Conservation (phyloP, 2,113 vertebrate species). For the Crotophaga sulcirostris region DNA sequence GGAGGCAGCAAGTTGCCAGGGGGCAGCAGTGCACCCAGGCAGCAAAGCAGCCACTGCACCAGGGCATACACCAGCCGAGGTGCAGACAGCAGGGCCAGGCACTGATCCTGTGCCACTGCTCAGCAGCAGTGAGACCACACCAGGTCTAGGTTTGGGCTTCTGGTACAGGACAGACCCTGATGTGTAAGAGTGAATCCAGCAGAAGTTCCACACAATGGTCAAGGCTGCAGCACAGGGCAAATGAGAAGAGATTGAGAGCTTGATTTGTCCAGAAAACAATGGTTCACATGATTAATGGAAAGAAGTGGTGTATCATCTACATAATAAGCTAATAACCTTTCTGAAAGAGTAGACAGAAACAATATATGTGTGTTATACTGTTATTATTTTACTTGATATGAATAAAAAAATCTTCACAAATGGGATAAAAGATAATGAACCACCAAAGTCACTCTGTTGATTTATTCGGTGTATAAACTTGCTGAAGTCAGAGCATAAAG, state of each 20-base stretch:
- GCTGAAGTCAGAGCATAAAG: neutral
- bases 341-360: neutral
- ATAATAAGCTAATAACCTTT: neutral
- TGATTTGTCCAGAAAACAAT: neutral
- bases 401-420: neutral
- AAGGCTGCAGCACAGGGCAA: neutral
- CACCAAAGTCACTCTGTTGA: neutral
- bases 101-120: accelerated
- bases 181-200: neutral
- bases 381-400: neutral
- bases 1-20: neutral
- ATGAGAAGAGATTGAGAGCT: neutral
- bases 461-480: neutral
- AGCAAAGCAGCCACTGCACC: neutral
- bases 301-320: neutral
- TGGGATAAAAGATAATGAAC: neutral
- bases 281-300: neutral
- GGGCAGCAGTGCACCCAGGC: neutral
- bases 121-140: neutral
- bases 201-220: accelerated
- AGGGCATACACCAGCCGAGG: neutral
- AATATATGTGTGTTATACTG: neutral
- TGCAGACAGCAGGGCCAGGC: accelerated
- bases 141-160: neutral
- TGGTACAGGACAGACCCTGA: neutral